Conservation (phyloP, 2,888 invertebrate genomes). For the Enchytraeus crypticus region DNA sequence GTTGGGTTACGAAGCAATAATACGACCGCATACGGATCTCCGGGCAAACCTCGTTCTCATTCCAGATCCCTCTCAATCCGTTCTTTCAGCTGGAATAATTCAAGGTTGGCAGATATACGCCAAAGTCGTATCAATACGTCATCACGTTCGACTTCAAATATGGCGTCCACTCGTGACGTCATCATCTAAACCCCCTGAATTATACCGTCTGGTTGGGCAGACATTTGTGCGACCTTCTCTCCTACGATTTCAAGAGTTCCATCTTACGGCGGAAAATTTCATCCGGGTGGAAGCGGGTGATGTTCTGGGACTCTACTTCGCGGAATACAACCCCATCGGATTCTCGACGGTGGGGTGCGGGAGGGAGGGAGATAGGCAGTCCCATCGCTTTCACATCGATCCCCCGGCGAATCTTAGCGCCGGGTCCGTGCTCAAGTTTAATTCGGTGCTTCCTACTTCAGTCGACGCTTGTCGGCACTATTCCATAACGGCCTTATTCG, state of each 20-base stretch:
- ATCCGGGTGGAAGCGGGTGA: conserved; percentile 18
- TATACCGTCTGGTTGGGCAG: conserved; percentile 20
- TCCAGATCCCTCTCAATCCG: conserved; percentile 22
- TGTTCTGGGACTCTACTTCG: conserved; percentile 22
- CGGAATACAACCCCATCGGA: conserved; percentile 18
- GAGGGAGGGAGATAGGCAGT: conserved; percentile 6
- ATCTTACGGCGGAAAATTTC: not conserved
- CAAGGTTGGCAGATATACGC: conserved; percentile 22
- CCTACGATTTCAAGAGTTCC: conserved; percentile 20
- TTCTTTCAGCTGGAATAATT: conserved; percentile 12
- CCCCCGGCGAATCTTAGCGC: conserved; percentile 3
- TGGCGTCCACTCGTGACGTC: not conserved
- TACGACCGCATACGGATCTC: conserved; percentile 16
- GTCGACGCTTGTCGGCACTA: conserved; percentile 21
- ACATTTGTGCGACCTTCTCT: conserved; percentile 15
- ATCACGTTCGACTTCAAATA: conserved; percentile 13
- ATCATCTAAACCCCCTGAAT: conserved; percentile 1
- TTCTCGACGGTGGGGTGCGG: conserved; percentile 21
- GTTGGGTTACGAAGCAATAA: conserved; percentile 23
- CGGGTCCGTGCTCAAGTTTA: conserved; percentile 12
- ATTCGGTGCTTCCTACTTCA: not conserved
- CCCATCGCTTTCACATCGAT: conserved; percentile 3
- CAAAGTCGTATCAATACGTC: conserved; percentile 19
- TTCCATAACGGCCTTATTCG: conserved; percentile 23
- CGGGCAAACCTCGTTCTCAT: conserved; percentile 17